These are phyloP conservation scores for Nesoenas mayeri DNA, from an alignment of 2,113 vertebrate species.

Conservation along the genomic window DNA sequence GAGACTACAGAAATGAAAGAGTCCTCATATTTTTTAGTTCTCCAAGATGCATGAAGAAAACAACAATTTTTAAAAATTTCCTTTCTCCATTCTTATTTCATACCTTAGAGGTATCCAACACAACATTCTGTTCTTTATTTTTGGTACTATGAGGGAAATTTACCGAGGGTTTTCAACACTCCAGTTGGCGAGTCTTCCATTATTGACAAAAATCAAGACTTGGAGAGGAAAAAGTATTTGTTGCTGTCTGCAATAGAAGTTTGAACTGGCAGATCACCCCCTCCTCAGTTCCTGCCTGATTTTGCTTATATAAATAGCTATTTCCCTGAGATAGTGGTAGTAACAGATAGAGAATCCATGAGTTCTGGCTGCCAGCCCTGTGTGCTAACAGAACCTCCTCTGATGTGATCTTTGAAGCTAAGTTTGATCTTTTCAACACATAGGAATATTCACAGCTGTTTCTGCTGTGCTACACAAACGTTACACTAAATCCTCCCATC, in stretches of 20 bases:
- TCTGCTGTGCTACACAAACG: neutral
- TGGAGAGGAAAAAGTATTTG: neutral
- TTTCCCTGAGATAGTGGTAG: neutral
- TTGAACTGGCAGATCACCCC: neutral
- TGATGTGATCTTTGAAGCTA: neutral
- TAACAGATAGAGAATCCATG: neutral
- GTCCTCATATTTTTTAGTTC: neutral
- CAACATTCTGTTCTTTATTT: neutral
- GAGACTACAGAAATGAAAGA: neutral
- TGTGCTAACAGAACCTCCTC: neutral
- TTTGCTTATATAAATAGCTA: neutral
- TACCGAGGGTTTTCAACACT: neutral
- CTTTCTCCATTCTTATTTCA: neutral
- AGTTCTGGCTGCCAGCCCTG: neutral
- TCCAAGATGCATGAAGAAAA: neutral
- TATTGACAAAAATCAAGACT: neutral
- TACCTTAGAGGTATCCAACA: neutral
- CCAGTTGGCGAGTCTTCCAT: neutral
- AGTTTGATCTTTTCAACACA: neutral
- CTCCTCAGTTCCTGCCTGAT: neutral
- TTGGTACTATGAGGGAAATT: neutral
- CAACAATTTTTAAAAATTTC: neutral
- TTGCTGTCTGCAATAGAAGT: neutral
- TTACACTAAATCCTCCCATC: neutral
- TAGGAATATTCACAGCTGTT: neutral